Conservation (phyloP, 1,140 invertebrate genomes). For the Dinoponera quadriceps region DNA sequence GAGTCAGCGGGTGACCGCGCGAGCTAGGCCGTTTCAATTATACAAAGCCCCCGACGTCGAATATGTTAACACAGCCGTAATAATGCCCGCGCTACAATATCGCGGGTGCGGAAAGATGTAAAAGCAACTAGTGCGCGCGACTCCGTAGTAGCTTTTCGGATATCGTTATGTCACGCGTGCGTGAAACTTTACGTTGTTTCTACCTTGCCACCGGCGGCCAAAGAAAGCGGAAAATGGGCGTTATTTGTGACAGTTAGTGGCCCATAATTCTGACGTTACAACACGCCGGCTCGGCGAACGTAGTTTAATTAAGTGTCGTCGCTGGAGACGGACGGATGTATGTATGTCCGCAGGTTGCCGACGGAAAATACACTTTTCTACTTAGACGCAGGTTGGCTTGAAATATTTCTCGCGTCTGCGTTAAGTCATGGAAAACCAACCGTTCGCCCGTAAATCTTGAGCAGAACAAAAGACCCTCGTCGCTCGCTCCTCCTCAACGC, state of each 20-base stretch:
- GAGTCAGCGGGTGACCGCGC: slow-evolving; percentile 27
- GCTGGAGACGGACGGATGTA: too few relatives aligned
- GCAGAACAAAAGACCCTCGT: not conserved
- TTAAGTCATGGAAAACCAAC: not conserved
- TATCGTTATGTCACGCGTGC: not conserved
- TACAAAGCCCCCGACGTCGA: slow-evolving; percentile 29
- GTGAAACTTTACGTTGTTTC: not conserved
- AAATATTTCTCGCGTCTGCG: not conserved
- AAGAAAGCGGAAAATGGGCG: not conserved
- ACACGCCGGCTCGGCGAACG: not conserved
- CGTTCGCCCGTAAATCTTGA: not conserved
- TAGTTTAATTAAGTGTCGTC: slow-evolving; percentile 24
- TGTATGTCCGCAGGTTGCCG: not conserved
- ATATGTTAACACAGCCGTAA: slow-evolving; percentile 41
- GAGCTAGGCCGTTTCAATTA: slow-evolving; percentile 46
- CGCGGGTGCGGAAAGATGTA: slow-evolving; percentile 7
- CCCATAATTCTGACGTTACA: slow-evolving; percentile 16
- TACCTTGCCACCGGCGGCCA: not conserved
- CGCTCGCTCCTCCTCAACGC: not conserved
- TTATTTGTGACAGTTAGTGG: slow-evolving; percentile 30
- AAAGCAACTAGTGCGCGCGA: not conserved
- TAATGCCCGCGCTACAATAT: slow-evolving; percentile 21
- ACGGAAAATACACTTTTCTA: not conserved
- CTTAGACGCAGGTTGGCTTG: not conserved
- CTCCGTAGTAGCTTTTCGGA: not conserved